Evolutionary conservation across 2,113 vertebrate species (phyloP).

Genomic region (Rafetus swinhoei): DNA sequence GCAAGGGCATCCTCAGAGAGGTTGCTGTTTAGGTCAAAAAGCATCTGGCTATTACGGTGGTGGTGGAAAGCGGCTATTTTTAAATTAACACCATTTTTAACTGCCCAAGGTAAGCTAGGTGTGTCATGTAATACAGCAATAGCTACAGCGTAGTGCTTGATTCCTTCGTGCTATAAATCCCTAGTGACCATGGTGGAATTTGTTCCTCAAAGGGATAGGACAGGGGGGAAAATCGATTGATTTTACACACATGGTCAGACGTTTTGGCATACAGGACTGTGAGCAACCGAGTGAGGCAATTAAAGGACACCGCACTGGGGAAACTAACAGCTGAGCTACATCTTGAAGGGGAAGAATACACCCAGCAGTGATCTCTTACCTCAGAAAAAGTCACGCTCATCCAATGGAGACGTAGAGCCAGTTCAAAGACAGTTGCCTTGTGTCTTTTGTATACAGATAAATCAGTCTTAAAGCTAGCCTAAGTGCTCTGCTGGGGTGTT

Average conservation of each 20-base stretch:
- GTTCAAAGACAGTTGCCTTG: not conserved
- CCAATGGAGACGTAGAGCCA: not conserved
- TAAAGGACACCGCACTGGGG: not conserved
- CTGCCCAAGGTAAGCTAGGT: not conserved
- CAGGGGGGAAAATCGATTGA: not conserved
- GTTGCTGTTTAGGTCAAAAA: not conserved
- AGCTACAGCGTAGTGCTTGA: not conserved
- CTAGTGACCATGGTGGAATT: not conserved
- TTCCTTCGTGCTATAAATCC: not conserved
- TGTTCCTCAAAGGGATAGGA: not conserved
- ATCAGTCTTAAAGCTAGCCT: not conserved
- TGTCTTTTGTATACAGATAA: not conserved
- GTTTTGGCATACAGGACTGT: too few species aligned
- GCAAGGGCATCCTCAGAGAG: too few species aligned
- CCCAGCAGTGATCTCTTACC: not conserved
- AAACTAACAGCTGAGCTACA: not conserved
- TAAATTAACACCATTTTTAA: not conserved
- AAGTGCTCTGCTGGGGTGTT: not conserved
- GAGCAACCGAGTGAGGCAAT: not conserved
- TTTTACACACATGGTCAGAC: not conserved
- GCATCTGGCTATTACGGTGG: not conserved
- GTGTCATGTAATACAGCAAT: not conserved
- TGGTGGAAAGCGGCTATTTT: not conserved
- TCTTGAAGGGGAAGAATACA: rapidly evolving
- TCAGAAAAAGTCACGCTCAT: rapidly evolving